Evolutionary conservation across 2,888 invertebrate genomes (phyloP), one percentile per base, ranked within the genome.

Genomic region (Heliconius hortense): DNA sequence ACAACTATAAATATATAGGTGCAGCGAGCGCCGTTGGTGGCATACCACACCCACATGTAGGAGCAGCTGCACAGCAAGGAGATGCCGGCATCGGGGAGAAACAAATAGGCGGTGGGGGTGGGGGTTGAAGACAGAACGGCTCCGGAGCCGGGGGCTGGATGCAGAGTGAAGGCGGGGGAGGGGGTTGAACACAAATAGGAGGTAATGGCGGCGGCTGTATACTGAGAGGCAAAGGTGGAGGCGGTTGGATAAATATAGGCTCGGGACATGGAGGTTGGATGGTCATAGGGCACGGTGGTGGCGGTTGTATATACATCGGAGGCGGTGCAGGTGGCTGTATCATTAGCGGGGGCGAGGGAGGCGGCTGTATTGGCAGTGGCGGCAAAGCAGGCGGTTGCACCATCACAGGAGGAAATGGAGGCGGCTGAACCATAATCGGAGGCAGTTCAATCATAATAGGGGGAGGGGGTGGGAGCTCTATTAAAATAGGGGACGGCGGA

Each of bases 321-420:
- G 90, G 89, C 11, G 86, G 86, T 0, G 82, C 75, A 8, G 92
- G 92, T 8, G 89, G 90, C 78, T 91, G 91, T n/a, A 93, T 86
- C 85, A 88, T 88, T 82, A 93, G 86, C 0, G 93, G 90, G 2
- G 90, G 88, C 13, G 84, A 81, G 4, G 89, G 84, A 0, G 93
- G 93, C 4, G 92, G 87, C 76, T 93, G 91, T 18, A 93, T 89
- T 1, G 90, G 87, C 82, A 93, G 84, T 2, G 92, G 89, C 0
- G 92, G 89, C 56, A 90, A 76, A n/a, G 89, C 85, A 5, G 93
- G 93, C 18, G 90, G 90, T 78, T 92, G 92, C 28, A 93, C 85
- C 86, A 88, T 83, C 74, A 93, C 82, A 75, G 88, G 89, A 0
- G 89, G 89, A 35, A 91, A 73, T 59, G 92, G 86, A 1, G 92